Evolutionary conservation across 2,888 invertebrate genomes (phyloP).

Genomic region (Yponomeuta malinellus): DNA sequence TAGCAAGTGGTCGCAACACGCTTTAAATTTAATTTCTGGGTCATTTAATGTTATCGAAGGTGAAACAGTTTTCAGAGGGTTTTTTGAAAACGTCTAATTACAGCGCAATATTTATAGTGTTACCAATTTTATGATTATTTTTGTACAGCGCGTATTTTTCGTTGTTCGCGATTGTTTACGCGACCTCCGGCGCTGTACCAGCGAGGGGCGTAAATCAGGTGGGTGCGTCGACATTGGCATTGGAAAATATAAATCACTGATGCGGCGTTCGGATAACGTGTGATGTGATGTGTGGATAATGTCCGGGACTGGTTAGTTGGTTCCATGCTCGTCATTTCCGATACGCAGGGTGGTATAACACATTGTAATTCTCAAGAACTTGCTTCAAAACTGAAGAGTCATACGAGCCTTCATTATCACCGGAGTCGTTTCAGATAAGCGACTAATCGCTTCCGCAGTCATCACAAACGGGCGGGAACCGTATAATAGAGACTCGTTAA

Average conservation of each 20-base stretch:
- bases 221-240: conserved; percentile 1
- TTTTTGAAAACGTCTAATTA: neutral
- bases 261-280: neutral
- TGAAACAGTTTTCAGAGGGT: no score
- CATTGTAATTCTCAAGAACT: neutral
- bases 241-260: conserved; percentile 2
- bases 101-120: neutral
- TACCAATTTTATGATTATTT: neutral
- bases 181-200: neutral
- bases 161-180: conserved; percentile 6
- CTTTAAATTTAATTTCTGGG: no score
- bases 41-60: no score
- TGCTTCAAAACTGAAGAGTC: neutral
- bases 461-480: neutral
- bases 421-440: neutral
- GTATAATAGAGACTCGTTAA: neutral
- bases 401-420: neutral
- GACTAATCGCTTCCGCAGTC: neutral
- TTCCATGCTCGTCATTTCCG: conserved; percentile 4
- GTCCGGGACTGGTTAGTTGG: conserved; percentile 4
- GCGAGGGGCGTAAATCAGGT: neutral
- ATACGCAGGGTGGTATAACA: conserved; percentile 10
- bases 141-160: neutral
- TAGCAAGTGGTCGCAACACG: no score
- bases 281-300: neutral